Conservation (phyloP, 1,140 invertebrate species). For the Drosophila bocki region DNA sequence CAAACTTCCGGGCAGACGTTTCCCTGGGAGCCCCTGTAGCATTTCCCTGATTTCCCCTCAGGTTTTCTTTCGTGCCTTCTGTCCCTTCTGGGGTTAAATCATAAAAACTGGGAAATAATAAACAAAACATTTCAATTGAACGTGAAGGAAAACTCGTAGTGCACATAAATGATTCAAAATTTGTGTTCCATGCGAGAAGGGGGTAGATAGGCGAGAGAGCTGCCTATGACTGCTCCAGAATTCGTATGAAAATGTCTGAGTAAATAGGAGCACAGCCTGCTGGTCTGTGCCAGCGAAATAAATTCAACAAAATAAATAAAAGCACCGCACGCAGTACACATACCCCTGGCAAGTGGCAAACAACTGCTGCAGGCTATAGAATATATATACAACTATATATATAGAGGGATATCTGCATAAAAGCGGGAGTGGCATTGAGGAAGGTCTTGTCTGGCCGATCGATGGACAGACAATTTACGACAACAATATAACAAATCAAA, state of each 20-base stretch:
- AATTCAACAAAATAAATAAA: constrained; percentile 49
- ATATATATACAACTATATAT: constrained; percentile 7
- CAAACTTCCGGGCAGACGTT: constrained; percentile 75
- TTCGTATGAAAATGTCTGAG: constrained; percentile 66
- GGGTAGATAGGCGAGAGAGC: background rate
- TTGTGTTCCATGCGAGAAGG: constrained; percentile 18
- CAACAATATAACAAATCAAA: constrained; percentile 36
- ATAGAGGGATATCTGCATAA: constrained; percentile 21
- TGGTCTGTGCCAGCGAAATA: constrained; percentile 13
- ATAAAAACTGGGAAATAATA: constrained; percentile 82
- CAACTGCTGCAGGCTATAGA: constrained; percentile 17
- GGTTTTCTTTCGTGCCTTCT: constrained; percentile 28
- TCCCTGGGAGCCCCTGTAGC: constrained; percentile 6
- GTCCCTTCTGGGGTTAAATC: constrained; percentile 73
- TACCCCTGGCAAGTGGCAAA: constrained; percentile 15
- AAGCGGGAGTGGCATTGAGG: constrained; percentile 33
- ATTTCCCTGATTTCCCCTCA: constrained; percentile 17
- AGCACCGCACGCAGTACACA: constrained; percentile 20
- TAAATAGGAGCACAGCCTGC: constrained; percentile 53
- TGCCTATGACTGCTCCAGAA: constrained; percentile 42
- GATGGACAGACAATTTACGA: constrained; percentile 42
- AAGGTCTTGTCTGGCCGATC: constrained; percentile 35
- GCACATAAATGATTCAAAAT: constrained; percentile 73
- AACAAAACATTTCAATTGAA: constrained; percentile 81
- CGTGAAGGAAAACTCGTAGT: constrained; percentile 80